Evolutionary conservation across 2,888 invertebrate genomes (phyloP), one percentile per base, ranked within the genome.

Genomic region (Cosmopolites sordidus): DNA sequence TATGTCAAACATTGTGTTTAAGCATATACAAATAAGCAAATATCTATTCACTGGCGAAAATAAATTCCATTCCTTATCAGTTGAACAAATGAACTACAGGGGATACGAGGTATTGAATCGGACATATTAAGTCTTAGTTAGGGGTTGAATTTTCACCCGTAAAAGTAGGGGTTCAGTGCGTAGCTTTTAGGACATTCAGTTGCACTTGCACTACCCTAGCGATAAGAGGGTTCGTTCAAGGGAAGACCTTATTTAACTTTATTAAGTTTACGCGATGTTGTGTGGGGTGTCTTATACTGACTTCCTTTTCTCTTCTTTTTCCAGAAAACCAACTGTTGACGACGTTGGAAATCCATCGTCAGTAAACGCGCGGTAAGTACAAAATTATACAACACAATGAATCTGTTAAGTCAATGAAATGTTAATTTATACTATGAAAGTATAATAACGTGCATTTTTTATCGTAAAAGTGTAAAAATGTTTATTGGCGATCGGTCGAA

Each of bases 321-420:
- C 71, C 84, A 89, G 84, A 81, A 91, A 90, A 78, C 89, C 90
- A 65, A 82, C 89, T 60, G 87, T 89, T 76, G 90, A 90, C 76
- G 89, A 89, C 71, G 87, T 89, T 68, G 86, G 86, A 62, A 89
- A 87, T 70, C 84, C 89, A 51, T 84, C 89, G 59, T 89, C 90
- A 64, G 89, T 89, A 69, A 90, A 90, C 77, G 87, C 88, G 71
- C 89, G 90, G 90, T 90, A 79, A 88, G 90, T 87, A 51, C 41
- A 14, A n/a, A n/a, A n/a, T n/a, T n/a, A n/a, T n/a, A n/a, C n/a
- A n/a, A n/a, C n/a, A 8, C 8, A 22, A 22, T 22, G 22, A 3
- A 22, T 8, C 22, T 22, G 22, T 8, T 22, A 8, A 22, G n/a
- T n/a, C n/a, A n/a, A n/a, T n/a, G n/a, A n/a, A n/a, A n/a, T n/a